Conservation (phyloP, 2,113 vertebrate genomes). For the Natator depressus region DNA sequence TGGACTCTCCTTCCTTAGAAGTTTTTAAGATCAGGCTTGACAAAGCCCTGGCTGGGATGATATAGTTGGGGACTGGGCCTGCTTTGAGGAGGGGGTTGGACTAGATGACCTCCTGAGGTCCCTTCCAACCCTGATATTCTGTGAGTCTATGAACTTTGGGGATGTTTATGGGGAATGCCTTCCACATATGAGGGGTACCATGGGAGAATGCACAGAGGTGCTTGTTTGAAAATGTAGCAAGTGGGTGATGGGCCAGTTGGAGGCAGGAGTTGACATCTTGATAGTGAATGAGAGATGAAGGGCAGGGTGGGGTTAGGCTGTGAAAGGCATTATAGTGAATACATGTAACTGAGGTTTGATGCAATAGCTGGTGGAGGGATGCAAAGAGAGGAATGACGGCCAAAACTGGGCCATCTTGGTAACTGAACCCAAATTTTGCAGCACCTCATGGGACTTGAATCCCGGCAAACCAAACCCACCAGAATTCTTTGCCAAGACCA, state of each 20-base stretch:
- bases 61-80: too few relatives aligned
- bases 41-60: too few relatives aligned
- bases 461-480: neutral
- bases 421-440: neutral
- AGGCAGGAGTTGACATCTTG: neutral
- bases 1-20: too few relatives aligned
- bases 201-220: neutral
- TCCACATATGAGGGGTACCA: too few relatives aligned
- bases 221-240: neutral
- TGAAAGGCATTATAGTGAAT: neutral
- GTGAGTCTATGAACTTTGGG: neutral
- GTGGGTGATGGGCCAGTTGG: neutral
- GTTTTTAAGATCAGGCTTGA: too few relatives aligned
- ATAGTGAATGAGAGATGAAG: neutral
- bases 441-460: neutral
- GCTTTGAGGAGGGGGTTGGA: too few relatives aligned
- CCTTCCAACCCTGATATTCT: too few relatives aligned
- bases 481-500: neutral
- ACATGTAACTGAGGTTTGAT: neutral
- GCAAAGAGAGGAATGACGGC: neutral
- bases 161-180: neutral
- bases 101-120: too few relatives aligned
- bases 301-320: neutral
- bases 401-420: neutral
- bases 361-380: neutral